Percentiles rank a stretch among this genome's conserved stretches.
phyloP scores from a whole-genome alignment of 2,888 invertebrate genomes.

The Teleogryllus oceanicus region DNA sequence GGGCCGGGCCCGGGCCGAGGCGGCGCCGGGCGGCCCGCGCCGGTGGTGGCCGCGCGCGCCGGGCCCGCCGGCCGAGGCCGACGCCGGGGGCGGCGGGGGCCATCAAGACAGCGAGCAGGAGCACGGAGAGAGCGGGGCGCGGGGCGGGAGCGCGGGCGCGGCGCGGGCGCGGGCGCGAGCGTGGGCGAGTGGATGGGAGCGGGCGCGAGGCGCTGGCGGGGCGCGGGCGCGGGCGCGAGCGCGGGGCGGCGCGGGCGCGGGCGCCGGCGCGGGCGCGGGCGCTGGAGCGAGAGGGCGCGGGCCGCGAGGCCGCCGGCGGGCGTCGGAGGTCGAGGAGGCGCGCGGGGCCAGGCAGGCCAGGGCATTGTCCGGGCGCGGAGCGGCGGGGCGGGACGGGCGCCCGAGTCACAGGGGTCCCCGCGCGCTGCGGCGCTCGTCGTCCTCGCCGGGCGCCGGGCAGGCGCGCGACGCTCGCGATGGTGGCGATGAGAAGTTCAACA shows the following conservation, averaged over 20 bases:
- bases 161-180: too few relatives aligned
- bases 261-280: neutral
- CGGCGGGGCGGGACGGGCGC: neutral
- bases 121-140: slow-evolving; percentile 38
- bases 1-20: too few relatives aligned
- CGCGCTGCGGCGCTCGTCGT: neutral
- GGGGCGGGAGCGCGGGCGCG: neutral
- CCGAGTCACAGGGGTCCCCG: neutral
- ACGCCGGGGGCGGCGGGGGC: slow-evolving; percentile 46
- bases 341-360: slow-evolving; percentile 30
- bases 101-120: slow-evolving; percentile 43
- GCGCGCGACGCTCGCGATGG: neutral
- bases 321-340: neutral
- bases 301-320: neutral
- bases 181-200: neutral
- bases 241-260: neutral
- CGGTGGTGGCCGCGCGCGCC: slow-evolving; percentile 23
- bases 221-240: neutral
- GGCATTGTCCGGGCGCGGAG: slow-evolving; percentile 32
- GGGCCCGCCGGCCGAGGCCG: slow-evolving; percentile 44
- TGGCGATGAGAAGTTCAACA: slow-evolving; percentile 30
- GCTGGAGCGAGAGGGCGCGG: neutral
- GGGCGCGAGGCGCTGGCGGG: neutral
- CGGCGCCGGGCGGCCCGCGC: slow-evolving; percentile 21
- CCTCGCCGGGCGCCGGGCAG: neutral